Percentiles rank a stretch among this genome's conserved stretches.
Evolutionary conservation across 2,888 invertebrate species (phyloP).

Genomic region (Drosophila ustulata): DNA sequence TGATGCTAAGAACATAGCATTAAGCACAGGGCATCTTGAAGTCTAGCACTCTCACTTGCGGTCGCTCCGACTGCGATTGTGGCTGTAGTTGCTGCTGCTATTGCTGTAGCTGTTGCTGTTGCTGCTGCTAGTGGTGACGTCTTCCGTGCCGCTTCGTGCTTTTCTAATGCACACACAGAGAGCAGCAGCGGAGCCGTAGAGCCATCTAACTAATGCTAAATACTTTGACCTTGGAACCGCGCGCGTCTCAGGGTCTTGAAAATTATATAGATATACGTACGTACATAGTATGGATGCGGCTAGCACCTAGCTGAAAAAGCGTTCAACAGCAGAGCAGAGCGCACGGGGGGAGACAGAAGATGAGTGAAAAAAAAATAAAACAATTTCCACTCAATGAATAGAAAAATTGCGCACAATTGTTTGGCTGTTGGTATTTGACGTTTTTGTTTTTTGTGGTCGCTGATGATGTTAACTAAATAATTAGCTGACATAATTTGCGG

Average conservation of each 20-base stretch:
- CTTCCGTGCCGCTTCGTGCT: slow-evolving; percentile 80
- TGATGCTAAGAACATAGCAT: not conserved
- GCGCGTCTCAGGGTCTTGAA: slow-evolving; percentile 77
- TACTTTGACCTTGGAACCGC: slow-evolving; percentile 75
- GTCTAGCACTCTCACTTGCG: not conserved
- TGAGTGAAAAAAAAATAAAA: slow-evolving; percentile 50
- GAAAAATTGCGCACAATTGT: slow-evolving; percentile 80
- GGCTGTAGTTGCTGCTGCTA: not conserved
- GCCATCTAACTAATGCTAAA: slow-evolving; percentile 81
- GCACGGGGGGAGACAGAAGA: slow-evolving; percentile 17
- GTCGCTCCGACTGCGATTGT: not conserved
- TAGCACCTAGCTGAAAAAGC: slow-evolving; percentile 54
- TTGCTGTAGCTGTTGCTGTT: not conserved
- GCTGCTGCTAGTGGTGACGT: slow-evolving; percentile 57
- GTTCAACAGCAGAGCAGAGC: slow-evolving; percentile 13
- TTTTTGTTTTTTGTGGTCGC: slow-evolving; percentile 40
- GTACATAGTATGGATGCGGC: slow-evolving; percentile 33
- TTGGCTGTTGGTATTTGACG: slow-evolving; percentile 43
- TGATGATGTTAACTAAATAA: slow-evolving; percentile 78
- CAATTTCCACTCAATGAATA: slow-evolving; percentile 81
- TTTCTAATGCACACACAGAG: slow-evolving; percentile 50
- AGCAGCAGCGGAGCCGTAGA: slow-evolving; percentile 46
- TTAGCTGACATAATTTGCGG: slow-evolving; percentile 77
- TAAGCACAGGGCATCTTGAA: not conserved
- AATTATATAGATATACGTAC: slow-evolving; percentile 62